These are phyloP conservation scores for Nematolebias whitei DNA, from an alignment of 2,113 vertebrate genomes.

Conservation along the genomic window DNA sequence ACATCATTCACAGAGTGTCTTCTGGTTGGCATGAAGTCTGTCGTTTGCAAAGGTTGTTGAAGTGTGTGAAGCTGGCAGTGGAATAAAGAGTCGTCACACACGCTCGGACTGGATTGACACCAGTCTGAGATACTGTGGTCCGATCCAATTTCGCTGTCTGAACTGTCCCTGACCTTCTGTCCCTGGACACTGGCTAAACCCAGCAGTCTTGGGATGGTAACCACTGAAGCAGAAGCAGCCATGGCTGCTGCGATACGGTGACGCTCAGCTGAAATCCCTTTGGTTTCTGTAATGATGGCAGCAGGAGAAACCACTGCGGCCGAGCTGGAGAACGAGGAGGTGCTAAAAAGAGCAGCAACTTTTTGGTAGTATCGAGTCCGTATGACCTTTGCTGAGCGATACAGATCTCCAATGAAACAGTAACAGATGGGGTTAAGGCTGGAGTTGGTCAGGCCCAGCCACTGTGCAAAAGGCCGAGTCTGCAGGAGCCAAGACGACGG, in stretches of 20 bases:
- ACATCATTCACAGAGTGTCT: slow-evolving; percentile 61
- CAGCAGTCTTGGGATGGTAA: slow-evolving; percentile 55
- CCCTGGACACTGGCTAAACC: slow-evolving; percentile 39
- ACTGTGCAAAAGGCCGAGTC: slow-evolving; percentile 88
- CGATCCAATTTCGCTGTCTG: slow-evolving; percentile 41
- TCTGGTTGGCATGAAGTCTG: slow-evolving; percentile 38
- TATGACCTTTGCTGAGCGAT: slow-evolving; percentile 87
- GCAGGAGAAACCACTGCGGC: slow-evolving; percentile 23
- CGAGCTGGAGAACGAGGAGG: slow-evolving; percentile 71
- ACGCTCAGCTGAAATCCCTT: slow-evolving; percentile 20
- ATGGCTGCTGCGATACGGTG: slow-evolving; percentile 32
- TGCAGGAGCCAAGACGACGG: slow-evolving; percentile 87
- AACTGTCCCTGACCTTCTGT: slow-evolving; percentile 46
- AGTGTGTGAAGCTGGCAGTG: slow-evolving; percentile 56
- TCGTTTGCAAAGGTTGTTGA: slow-evolving; percentile 28
- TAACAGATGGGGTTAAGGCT: slow-evolving; percentile 94
- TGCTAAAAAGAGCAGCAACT: slow-evolving; percentile 82
- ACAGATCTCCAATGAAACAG: slow-evolving; percentile 88
- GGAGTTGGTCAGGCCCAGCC: slow-evolving; percentile 92
- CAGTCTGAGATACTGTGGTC: slow-evolving; percentile 66
- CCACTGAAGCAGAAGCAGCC: slow-evolving; percentile 48
- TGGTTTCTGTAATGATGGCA: slow-evolving; percentile 28
- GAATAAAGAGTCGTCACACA: slow-evolving; percentile 57
- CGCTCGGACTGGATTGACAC: slow-evolving; percentile 60
- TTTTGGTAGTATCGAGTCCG: slow-evolving; percentile 87